A percentile compares a stretch with the other conserved stretches of the same genome.
Evolutionary conservation across 1,140 invertebrate genomes (phyloP).

Genomic region (Ylistrum balloti): DNA sequence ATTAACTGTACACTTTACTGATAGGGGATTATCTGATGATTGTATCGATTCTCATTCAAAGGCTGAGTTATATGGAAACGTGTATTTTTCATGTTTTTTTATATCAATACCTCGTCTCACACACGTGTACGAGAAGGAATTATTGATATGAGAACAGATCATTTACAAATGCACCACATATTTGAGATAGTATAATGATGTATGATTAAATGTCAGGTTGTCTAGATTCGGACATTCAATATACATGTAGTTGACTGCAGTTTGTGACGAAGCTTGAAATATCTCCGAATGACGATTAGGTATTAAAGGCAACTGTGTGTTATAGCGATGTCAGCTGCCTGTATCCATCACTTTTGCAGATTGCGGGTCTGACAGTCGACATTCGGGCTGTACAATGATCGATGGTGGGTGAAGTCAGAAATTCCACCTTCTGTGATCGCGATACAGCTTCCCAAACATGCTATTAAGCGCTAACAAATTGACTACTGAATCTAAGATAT

Average conservation of each 20-base stretch:
- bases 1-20: too few relatives aligned
- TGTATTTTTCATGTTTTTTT: too few relatives aligned
- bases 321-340: not conserved
- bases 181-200: too few relatives aligned
- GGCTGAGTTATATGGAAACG: too few relatives aligned
- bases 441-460: constrained; percentile 23
- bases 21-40: too few relatives aligned
- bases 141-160: too few relatives aligned
- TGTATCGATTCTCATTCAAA: too few relatives aligned
- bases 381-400: not conserved
- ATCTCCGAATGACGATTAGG: not conserved
- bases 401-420: constrained; percentile 37
- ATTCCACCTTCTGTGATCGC: constrained; percentile 30
- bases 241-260: not conserved
- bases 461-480: constrained; percentile 30
- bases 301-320: not conserved
- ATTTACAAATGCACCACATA: too few relatives aligned
- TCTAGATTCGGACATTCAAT: too few relatives aligned
- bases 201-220: too few relatives aligned
- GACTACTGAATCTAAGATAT: constrained; percentile 27
- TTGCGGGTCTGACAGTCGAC: constrained; percentile 22
- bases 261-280: not conserved
- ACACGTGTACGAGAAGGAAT: too few relatives aligned
- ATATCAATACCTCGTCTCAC: too few relatives aligned
- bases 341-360: constrained; percentile 25